Evolutionary conservation across 1,140 invertebrate species (phyloP), one percentile per base, ranked within the genome.

Genomic region (Apocrypta bakeri): DNA sequence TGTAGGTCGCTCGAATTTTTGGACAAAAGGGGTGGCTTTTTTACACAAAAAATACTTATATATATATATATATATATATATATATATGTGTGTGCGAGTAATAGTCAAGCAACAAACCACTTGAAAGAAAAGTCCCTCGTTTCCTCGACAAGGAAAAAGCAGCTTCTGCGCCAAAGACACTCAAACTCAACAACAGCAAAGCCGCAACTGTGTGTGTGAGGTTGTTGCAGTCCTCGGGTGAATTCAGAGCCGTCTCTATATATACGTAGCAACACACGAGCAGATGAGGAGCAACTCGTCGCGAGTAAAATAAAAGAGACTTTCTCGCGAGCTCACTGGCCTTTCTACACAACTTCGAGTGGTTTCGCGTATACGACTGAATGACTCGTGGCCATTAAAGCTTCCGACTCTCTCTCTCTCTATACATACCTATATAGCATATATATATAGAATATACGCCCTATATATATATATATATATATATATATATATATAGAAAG

Each of bases 311-410:
- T 33, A 72, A 72, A 72, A 72, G 33, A 61, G 33, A 69, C 74
- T 71, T 77, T 74, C 63, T 68, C 72, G 24, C 40, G n/a, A 9
- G 27, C 68, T 0, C 0, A 8, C 69, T 27, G 37, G 37, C 25
- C 48, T 82, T 78, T 82, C 71, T 68, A 79, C 69, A 56, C 27
- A 37, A 68, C 82, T 82, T 83, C 84, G 80, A 88, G 72, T 85
- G 85, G 87, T 88, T 89, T 85, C 87, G 83, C 87, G 82, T 85
- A 87, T 88, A 87, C 85, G 83, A 82, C 83, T 88, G 88, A 91
- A 90, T 91, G 89, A 90, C 86, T 88, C 85, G 85, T 31, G 61
- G 85, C 88, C 90, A 90, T 91, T 91, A 86, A 84, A 85, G 74
- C 81, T 84, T 79, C 33, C 9, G 33, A 73, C 83, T 86, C 86